Conservation (phyloP, 1,140 invertebrate species). For the Neodiprion pinetum region DNA sequence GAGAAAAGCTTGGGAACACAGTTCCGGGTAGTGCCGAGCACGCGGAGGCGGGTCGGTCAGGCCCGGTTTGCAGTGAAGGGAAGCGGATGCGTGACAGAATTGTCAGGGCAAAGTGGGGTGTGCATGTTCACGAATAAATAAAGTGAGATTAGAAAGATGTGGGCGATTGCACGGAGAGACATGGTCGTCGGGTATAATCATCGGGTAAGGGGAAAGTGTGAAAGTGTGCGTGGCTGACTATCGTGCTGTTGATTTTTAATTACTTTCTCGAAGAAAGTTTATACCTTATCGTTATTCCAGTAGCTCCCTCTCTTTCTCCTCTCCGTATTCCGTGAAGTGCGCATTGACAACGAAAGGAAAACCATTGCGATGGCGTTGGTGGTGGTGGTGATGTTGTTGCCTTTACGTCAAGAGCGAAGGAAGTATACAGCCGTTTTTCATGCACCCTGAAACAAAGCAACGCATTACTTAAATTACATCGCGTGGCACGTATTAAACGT, state of each 20-base stretch:
- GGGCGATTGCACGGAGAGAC: slow-evolving; percentile 31
- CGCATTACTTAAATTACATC: too few relatives aligned
- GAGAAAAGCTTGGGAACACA: too few relatives aligned
- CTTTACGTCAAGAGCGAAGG: too few relatives aligned
- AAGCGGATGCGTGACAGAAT: slow-evolving; percentile 51
- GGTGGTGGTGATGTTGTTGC: too few relatives aligned
- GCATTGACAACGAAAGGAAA: background rate
- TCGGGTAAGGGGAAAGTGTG: background rate
- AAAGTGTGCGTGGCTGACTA: slow-evolving; percentile 32
- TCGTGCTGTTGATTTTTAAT: slow-evolving; percentile 48
- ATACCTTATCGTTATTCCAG: slow-evolving; percentile 32
- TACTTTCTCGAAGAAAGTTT: slow-evolving; percentile 37
- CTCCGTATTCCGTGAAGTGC: background rate
- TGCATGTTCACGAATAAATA: slow-evolving; percentile 47
- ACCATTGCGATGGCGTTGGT: background rate
- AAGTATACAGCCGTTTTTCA: too few relatives aligned
- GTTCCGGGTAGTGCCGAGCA: background rate
- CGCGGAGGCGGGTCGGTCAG: slow-evolving; percentile 18
- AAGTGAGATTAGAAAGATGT: slow-evolving; percentile 49
- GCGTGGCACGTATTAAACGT: too few relatives aligned
- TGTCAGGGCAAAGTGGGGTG: slow-evolving; percentile 55
- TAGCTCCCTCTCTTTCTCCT: slow-evolving; percentile 7
- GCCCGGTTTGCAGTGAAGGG: slow-evolving; percentile 17
- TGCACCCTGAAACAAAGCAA: too few relatives aligned
- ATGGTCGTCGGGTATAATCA: slow-evolving; percentile 29